phyloP scores from a whole-genome alignment of 2,888 invertebrate species.

The Shargacucullia verbasci region DNA sequence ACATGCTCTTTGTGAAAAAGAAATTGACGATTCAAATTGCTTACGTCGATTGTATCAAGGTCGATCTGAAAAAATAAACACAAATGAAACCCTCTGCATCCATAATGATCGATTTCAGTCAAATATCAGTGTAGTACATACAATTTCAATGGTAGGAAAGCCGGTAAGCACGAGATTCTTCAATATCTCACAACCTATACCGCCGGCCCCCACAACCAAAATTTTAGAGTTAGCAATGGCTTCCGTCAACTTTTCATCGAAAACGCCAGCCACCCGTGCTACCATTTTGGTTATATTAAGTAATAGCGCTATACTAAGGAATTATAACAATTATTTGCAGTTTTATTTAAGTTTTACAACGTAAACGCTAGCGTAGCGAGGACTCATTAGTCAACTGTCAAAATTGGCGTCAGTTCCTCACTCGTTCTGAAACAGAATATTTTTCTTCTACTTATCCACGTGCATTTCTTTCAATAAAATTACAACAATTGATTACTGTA shows the following conservation, averaged over 20 bases:
- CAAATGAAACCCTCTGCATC: conserved; percentile 9
- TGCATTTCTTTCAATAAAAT: too few species aligned
- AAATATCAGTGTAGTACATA: conserved; percentile 85
- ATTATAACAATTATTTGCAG: conserved; percentile 53
- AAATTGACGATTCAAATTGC: conserved; percentile 99
- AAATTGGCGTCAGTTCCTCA: conserved; percentile 75
- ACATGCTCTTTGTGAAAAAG: conserved; percentile 99
- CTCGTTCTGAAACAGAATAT: conserved; percentile 51
- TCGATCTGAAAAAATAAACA: conserved; percentile 94
- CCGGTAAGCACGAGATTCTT: conserved; percentile 99
- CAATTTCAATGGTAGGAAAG: conserved; percentile 97
- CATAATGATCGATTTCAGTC: conserved; percentile 6
- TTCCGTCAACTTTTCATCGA: conserved; percentile 90
- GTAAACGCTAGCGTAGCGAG: conserved; percentile 59
- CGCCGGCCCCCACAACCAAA: conserved; percentile 98
- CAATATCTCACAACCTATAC: conserved; percentile 99
- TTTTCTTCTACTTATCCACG: too few species aligned
- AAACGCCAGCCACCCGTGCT: conserved; percentile 91
- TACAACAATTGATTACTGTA: too few species aligned
- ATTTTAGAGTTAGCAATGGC: conserved; percentile 92
- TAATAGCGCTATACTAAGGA: conserved; percentile 42
- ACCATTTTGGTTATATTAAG: conserved; percentile 87
- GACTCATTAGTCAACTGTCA: conserved; percentile 66
- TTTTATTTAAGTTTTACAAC: conserved; percentile 51
- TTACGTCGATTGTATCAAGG: conserved; percentile 99